Evolutionary conservation across 2,797 vertebrate species (phyloP).

Genomic region (Gadopsis bispinosus): DNA sequence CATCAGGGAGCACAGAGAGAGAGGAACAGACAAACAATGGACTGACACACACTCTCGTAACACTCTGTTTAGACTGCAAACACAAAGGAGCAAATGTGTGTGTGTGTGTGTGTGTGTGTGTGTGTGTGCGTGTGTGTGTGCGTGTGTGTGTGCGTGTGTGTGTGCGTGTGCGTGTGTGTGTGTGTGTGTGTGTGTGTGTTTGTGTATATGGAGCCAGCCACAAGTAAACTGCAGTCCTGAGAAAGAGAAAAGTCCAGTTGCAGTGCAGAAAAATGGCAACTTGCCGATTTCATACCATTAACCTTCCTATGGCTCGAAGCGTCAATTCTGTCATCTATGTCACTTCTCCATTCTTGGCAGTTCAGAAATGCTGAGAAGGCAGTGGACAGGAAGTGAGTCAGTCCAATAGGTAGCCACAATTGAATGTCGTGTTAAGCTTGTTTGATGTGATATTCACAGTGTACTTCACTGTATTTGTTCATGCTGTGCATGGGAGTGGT

Average conservation of each 20-base stretch:
- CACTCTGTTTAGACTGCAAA: slow-evolving; percentile 78
- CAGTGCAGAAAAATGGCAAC: slow-evolving; percentile 32
- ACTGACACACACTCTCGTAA: slow-evolving; percentile 70
- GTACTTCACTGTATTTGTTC: slow-evolving; percentile 7
- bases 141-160: slow-evolving; percentile 23
- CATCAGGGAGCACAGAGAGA: slow-evolving; percentile 61
- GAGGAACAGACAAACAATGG: slow-evolving; percentile 73
- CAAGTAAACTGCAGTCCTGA: slow-evolving; percentile 31
- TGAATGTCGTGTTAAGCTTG: slow-evolving; percentile 3
- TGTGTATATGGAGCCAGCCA: slow-evolving; percentile 19
- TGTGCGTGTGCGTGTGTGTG: slow-evolving; percentile 27
- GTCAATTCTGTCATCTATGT: slow-evolving; percentile 32
- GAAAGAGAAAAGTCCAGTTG: slow-evolving; percentile 5
- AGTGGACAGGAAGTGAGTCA: slow-evolving; percentile 9
- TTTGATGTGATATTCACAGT: slow-evolving; percentile 34
- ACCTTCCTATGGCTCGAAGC: slow-evolving; percentile 34
- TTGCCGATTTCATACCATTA: slow-evolving; percentile 29
- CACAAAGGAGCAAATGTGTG: slow-evolving; percentile 58
- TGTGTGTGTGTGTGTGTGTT: slow-evolving; percentile 24
- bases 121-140: too few species aligned
- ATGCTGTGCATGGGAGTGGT: slow-evolving; percentile 2
- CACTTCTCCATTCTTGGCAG: slow-evolving; percentile 27
- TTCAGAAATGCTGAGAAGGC: slow-evolving; percentile 34
- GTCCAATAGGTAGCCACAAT: slow-evolving; percentile 3
- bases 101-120: slow-evolving; percentile 17